Evolutionary conservation across 2,797 vertebrate species (phyloP).

Genomic region (Poecilia picta): DNA sequence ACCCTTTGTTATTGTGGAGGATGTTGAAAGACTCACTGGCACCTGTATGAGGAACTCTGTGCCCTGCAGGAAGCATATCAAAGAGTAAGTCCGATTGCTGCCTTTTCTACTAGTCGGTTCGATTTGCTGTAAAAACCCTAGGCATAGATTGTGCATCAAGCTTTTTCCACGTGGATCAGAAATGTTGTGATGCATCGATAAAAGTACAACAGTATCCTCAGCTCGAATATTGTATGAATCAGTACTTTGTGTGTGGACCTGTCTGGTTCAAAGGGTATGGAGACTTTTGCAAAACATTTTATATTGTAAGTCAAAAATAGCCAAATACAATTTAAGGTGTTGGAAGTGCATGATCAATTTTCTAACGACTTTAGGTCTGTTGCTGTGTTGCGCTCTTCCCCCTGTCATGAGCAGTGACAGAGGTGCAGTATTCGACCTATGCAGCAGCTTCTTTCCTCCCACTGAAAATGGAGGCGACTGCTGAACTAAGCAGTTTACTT

Average conservation of each 20-base stretch:
- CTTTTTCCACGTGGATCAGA: neutral
- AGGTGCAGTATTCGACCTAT: conserved; percentile 38
- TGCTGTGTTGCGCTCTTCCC: neutral
- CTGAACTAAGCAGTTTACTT: conserved; percentile 68
- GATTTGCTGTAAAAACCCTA: neutral
- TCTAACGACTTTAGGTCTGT: conserved; percentile 9
- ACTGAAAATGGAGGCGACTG: conserved; percentile 56
- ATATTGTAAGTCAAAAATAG: neutral
- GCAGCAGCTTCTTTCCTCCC: conserved; percentile 38
- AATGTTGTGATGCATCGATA: neutral
- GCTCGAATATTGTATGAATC: neutral
- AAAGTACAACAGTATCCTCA: neutral
- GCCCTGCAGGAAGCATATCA: conserved; percentile 94
- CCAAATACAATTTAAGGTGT: neutral
- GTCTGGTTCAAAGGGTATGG: no score
- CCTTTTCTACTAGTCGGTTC: neutral
- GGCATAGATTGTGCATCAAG: neutral
- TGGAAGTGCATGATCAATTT: conserved; percentile 15
- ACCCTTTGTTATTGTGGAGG: conserved; percentile 96
- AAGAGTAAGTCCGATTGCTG: conserved; percentile 85
- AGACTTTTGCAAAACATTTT: neutral
- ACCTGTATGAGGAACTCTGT: conserved; percentile 97
- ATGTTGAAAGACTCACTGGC: conserved; percentile 95
- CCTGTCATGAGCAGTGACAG: conserved; percentile 7
- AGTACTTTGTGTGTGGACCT: no score